phyloP scores from a whole-genome alignment of 2,113 vertebrate species.

The Tricholaema leucomelas region DNA sequence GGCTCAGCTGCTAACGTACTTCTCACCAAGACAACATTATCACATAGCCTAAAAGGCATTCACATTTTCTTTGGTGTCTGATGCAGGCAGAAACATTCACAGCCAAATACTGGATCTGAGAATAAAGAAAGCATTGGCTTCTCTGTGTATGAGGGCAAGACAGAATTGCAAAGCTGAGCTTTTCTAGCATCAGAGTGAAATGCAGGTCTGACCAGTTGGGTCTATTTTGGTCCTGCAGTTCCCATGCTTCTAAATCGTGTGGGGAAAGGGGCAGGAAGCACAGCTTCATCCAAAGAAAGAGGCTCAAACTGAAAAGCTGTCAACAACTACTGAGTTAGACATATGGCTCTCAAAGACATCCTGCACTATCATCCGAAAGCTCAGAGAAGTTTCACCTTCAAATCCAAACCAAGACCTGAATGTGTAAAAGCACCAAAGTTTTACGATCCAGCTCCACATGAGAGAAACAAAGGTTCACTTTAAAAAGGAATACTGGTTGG shows the following conservation, averaged over 20 bases:
- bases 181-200: slow-evolving; percentile 6
- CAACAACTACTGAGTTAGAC: not conserved
- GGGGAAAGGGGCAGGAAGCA: not conserved
- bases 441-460: not conserved
- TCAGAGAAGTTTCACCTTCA: not conserved
- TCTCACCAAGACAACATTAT: not conserved
- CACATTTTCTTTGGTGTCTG: slow-evolving; percentile 13
- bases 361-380: not conserved
- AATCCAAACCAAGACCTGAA: not conserved
- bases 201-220: not conserved
- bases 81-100: not conserved
- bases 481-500: not conserved
- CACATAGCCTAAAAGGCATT: not conserved
- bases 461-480: not conserved
- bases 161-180: not conserved
- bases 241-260: not conserved
- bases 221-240: not conserved
- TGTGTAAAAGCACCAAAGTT: not conserved
- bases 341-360: not conserved
- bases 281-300: not conserved
- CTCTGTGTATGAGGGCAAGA: not conserved
- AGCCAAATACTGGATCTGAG: not conserved
- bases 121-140: not conserved
- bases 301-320: not conserved
- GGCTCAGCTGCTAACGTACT: not conserved